A percentile compares a stretch with the other conserved stretches of the same genome.
Evolutionary conservation across 2,888 invertebrate genomes (phyloP).

Genomic region (Trissolcus brochymenae): DNA sequence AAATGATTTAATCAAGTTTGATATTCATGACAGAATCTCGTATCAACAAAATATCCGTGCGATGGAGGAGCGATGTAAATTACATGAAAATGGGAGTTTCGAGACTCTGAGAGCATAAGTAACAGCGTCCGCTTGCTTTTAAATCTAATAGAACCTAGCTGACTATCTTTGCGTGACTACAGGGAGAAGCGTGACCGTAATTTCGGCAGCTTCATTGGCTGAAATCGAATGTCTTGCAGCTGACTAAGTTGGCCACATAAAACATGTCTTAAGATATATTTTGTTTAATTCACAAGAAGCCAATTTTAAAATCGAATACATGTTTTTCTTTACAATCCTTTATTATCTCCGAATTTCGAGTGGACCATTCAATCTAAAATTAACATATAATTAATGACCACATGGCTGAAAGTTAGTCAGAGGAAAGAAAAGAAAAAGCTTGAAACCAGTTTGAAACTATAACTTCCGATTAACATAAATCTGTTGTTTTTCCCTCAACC

Average conservation of each 20-base stretch:
- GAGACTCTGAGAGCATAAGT: too few species aligned
- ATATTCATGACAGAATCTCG: too few species aligned
- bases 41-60: too few species aligned
- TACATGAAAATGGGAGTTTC: too few species aligned
- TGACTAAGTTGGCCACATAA: slow-evolving; percentile 1
- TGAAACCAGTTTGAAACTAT: too few species aligned
- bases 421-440: neutral
- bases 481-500: neutral
- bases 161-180: slow-evolving; percentile 10
- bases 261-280: neutral
- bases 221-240: neutral
- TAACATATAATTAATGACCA: too few species aligned
- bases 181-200: slow-evolving; percentile 1
- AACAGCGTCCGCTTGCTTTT: slow-evolving; percentile 1
- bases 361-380: too few species aligned
- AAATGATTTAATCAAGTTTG: too few species aligned
- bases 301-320: neutral
- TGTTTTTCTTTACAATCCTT: neutral
- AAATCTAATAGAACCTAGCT: neutral
- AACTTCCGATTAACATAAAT: too few species aligned
- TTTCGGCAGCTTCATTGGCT: slow-evolving; percentile 4
- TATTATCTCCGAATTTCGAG: too few species aligned
- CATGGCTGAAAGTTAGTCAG: neutral
- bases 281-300: neutral
- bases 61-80: too few species aligned